Base-by-base conservation (phyloP, 2,888 invertebrate species). In the Schrankia costaestrigalis region DNA sequence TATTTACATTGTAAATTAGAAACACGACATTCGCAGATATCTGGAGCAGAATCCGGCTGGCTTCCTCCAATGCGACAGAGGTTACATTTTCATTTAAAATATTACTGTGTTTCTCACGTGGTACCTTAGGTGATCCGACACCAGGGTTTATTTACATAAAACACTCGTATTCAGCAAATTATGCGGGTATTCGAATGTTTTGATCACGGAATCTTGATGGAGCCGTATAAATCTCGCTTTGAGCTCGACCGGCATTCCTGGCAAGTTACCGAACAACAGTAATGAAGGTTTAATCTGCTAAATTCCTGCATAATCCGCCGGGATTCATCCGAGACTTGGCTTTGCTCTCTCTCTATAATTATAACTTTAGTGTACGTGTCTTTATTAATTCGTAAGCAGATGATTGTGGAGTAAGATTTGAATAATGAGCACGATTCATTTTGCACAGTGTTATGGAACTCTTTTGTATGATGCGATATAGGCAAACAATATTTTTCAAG, bases 241-340 rank as follows among this genome's bases (percentile, higher is more conserved):
- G 76, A 76, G 71, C 63, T 56, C 63, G 56, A 42, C 51, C 47
- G 52, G 67, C 65, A 74, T 78, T 75, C 75, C 69, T 70, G 71
- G 66, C 71, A 72, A 78, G 73, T 75, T 71, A 69, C 71, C 66
- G 74, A 75, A 78, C 73, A 76, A 70, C 73, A 73, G 79, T 78
- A 79, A 80, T 77, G 79, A 80, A 76, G 76, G 71, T 69, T 78
- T 78, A 80, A 79, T 79, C 78, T 69, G 63, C 54, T 55, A 56
- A 71, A 77, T 76, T 72, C 75, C 71, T 60, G 68, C 60, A 69
- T 75, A 78, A 72, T 74, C 75, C 69, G 51, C 35, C 27, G 56
- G 61, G 68, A 69, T 65, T 54, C 45, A 50, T 51, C 50, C 44
- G 53, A 63, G 61, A 46, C 62, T 71, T 56, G 62, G 68, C 63